A percentile compares a stretch with the other conserved stretches of the same genome.
phyloP scores from a whole-genome alignment of 1,140 invertebrate genomes.

The Hylaeus anthracinus region DNA sequence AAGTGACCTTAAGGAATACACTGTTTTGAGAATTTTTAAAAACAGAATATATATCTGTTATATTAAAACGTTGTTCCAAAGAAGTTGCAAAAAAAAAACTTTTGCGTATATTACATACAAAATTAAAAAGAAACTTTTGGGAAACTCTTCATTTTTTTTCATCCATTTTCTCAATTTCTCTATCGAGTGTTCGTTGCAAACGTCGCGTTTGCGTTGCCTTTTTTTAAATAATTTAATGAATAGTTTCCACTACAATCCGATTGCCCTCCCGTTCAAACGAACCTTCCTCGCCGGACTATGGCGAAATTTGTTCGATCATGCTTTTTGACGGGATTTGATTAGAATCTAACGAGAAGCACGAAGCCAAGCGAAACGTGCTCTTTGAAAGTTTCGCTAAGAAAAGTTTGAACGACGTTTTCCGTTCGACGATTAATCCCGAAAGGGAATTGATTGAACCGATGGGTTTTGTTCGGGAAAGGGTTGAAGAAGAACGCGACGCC shows the following conservation, averaged over 20 bases:
- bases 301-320: not conserved
- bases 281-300: not conserved
- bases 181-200: too few relatives aligned
- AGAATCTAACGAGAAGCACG: constrained; percentile 8
- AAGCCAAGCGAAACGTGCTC: constrained; percentile 13
- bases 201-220: too few relatives aligned
- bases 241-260: not conserved
- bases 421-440: constrained; percentile 22
- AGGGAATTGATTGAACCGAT: constrained; percentile 24
- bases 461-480: not conserved
- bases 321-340: not conserved
- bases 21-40: too few relatives aligned
- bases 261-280: not conserved
- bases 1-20: too few relatives aligned
- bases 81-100: too few relatives aligned
- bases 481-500: not conserved
- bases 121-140: too few relatives aligned
- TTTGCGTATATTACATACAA: too few relatives aligned
- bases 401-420: constrained; percentile 25
- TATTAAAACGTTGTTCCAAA: too few relatives aligned
- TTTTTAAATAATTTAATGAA: not conserved
- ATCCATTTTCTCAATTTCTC: too few relatives aligned
- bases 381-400: constrained; percentile 8
- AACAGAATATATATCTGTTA: too few relatives aligned
- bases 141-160: too few relatives aligned